These are phyloP conservation scores for Hylaea fasciaria DNA, from an alignment of 2,888 invertebrate genomes.

Conservation along the genomic window DNA sequence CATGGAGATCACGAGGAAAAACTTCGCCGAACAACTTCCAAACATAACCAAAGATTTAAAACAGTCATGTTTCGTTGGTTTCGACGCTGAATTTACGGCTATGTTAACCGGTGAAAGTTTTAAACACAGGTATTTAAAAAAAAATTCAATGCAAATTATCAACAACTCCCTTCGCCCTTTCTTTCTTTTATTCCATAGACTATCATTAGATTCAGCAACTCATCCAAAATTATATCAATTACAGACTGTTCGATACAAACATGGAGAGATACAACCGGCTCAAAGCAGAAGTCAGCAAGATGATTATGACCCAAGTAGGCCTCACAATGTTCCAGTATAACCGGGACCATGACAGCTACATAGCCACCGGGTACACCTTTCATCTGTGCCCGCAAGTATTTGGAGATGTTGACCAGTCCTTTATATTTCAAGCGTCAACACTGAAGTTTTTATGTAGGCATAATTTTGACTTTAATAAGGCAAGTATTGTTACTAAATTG, in stretches of 20 bases:
- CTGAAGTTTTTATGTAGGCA: constrained; percentile 86
- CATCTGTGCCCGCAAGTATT: constrained; percentile 87
- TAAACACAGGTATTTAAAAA: constrained; percentile 81
- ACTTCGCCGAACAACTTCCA: constrained; percentile 85
- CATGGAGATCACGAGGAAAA: constrained; percentile 87
- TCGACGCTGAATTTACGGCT: constrained; percentile 91
- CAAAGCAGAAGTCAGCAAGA: constrained; percentile 71
- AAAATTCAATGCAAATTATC: no score
- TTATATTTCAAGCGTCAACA: constrained; percentile 87
- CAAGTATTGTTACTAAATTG: constrained; percentile 55
- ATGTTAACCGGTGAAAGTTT: constrained; percentile 71
- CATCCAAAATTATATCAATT: constrained; percentile 37
- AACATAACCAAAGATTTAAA: constrained; percentile 83
- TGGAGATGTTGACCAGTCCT: constrained; percentile 85
- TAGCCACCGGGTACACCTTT: constrained; percentile 87
- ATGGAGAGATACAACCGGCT: constrained; percentile 71
- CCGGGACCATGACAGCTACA: constrained; percentile 84
- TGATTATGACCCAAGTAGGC: constrained; percentile 88
- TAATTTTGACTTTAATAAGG: constrained; percentile 91
- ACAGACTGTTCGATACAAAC: constrained; percentile 73
- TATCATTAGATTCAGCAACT: no score
- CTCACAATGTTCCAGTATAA: constrained; percentile 87
- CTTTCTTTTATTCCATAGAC: no score
- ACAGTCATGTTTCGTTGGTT: constrained; percentile 86
- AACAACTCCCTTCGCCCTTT: no score